Percentiles rank a stretch among this genome's conserved stretches.
phyloP scores from a whole-genome alignment of 1,140 invertebrate species.

The Sitophilus oryzae region DNA sequence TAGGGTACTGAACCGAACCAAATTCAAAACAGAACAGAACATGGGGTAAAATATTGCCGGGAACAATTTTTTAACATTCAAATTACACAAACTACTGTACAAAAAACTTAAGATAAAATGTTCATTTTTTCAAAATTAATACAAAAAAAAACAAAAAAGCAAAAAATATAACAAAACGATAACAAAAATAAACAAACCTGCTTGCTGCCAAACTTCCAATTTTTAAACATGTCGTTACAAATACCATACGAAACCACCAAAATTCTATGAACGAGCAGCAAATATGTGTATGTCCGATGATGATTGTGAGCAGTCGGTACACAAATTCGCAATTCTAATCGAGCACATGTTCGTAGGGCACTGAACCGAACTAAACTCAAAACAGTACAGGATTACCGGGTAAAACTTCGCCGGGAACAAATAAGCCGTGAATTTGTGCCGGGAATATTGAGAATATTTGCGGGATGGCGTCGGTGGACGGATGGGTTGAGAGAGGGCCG shows the following conservation, averaged over 20 bases:
- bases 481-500: constrained; percentile 9
- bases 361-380: background rate
- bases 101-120: too few species aligned
- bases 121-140: too few species aligned
- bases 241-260: too few species aligned
- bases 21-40: background rate
- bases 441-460: constrained; percentile 11
- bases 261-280: too few species aligned
- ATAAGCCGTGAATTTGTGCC: constrained; percentile 10
- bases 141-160: too few species aligned
- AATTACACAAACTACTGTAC: too few species aligned
- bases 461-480: constrained; percentile 29
- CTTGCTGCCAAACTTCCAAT: constrained; percentile 37
- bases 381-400: constrained; percentile 1
- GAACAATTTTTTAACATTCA: too few species aligned
- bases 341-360: background rate
- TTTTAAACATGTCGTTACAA: constrained; percentile 39
- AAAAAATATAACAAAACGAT: too few species aligned
- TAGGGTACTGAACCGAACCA: background rate
- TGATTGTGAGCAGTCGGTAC: too few species aligned
- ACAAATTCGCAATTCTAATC: too few species aligned
- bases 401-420: background rate
- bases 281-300: too few species aligned
- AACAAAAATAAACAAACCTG: constrained; percentile 26
- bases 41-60: background rate